A percentile compares a stretch with the other conserved stretches of the same genome.
These are phyloP conservation scores for Dilophus febrilis DNA, from an alignment of 2,888 invertebrate genomes.

Conservation along the genomic window DNA sequence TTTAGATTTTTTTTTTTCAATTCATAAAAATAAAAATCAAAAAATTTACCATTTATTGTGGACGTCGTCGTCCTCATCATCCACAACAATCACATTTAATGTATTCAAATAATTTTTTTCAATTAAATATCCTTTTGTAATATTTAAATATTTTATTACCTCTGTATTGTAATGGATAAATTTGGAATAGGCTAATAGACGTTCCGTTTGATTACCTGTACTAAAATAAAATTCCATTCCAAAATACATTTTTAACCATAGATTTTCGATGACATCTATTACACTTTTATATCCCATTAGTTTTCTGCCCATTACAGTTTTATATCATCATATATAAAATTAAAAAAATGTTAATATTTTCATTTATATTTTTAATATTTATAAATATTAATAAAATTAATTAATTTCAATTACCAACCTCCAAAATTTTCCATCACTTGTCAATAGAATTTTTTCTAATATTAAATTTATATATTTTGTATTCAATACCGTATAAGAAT, in stretches of 20 bases:
- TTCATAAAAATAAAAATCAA: background rate
- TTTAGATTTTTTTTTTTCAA: background rate
- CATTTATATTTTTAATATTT: too few species aligned
- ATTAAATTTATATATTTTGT: too few species aligned
- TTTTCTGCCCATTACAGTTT: too few species aligned
- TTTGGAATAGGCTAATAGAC: conserved; percentile 21
- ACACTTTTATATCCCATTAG: conserved; percentile 32
- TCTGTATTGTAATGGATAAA: conserved; percentile 26
- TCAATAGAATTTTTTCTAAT: too few species aligned
- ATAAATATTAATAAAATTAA: too few species aligned
- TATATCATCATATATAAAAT: conserved; percentile 2
- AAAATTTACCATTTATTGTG: background rate
- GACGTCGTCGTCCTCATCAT: too few species aligned
- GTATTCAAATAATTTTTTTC: background rate
- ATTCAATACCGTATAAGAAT: too few species aligned
- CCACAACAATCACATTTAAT: conserved; percentile 6
- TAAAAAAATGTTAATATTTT: background rate
- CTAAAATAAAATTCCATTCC: conserved; percentile 29
- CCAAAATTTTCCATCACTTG: background rate
- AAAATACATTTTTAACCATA: conserved; percentile 28
- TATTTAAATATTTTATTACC: conserved; percentile 27
- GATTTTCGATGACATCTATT: conserved; percentile 29
- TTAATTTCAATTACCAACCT: conserved; percentile 14
- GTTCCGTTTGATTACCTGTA: conserved; percentile 21
- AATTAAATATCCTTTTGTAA: conserved; percentile 24